Conservation (phyloP, 2,888 invertebrate genomes). For the Cheilosia vernalis region DNA sequence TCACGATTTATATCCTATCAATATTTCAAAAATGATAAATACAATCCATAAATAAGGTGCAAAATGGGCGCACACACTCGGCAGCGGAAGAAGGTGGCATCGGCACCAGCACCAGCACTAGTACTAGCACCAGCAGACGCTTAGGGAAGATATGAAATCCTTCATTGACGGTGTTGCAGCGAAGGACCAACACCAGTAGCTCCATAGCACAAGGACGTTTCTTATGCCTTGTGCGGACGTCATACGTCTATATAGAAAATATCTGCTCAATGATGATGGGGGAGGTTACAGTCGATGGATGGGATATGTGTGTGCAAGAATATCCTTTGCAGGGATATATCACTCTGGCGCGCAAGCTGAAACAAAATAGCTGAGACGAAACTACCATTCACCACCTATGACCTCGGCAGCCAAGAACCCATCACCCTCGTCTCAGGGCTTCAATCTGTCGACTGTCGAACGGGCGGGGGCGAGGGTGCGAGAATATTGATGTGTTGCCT, state of each 20-base stretch:
- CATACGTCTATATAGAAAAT: slow-evolving; percentile 66
- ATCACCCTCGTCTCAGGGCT: slow-evolving; percentile 45
- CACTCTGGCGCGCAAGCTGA: slow-evolving; percentile 30
- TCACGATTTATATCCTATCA: slow-evolving; percentile 77
- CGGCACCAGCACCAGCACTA: slow-evolving; percentile 23
- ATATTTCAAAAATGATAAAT: slow-evolving; percentile 78
- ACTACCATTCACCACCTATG: slow-evolving; percentile 49
- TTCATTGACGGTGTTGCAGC: slow-evolving; percentile 68
- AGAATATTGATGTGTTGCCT: slow-evolving; percentile 72
- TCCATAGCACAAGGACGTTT: slow-evolving; percentile 46
- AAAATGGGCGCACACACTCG: slow-evolving; percentile 62
- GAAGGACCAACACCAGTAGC: slow-evolving; percentile 21
- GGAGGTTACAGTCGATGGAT: slow-evolving; percentile 41
- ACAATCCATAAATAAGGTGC: slow-evolving; percentile 78
- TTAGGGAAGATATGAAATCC: slow-evolving; percentile 71
- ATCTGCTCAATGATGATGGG: slow-evolving; percentile 57
- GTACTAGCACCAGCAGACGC: slow-evolving; percentile 27
- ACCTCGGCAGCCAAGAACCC: slow-evolving; percentile 41
- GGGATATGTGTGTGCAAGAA: slow-evolving; percentile 61
- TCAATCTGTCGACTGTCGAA: slow-evolving; percentile 68
- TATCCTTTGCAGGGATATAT: slow-evolving; percentile 63
- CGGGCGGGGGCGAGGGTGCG: background rate
- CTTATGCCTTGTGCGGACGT: slow-evolving; percentile 62
- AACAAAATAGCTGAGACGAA: slow-evolving; percentile 49
- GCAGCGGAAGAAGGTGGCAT: slow-evolving; percentile 45